These are phyloP conservation scores for Myotis yumanensis DNA, from an alignment of 2,113 vertebrate species.

Conservation along the genomic window DNA sequence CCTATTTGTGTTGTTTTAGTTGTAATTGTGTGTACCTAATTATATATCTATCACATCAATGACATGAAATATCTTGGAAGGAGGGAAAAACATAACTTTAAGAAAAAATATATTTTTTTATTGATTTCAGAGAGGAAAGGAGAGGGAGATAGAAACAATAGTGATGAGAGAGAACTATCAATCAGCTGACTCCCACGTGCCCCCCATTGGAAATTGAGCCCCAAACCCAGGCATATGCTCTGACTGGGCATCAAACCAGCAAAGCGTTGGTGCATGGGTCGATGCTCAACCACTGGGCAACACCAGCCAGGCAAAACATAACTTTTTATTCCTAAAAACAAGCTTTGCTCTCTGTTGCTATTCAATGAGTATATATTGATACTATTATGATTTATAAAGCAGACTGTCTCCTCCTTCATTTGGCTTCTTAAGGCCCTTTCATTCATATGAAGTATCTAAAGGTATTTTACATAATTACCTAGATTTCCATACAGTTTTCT, in stretches of 20 bases:
- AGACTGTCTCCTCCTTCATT: not conserved
- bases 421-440: not conserved
- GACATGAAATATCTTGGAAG: constrained; percentile 22
- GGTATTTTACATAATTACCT: constrained; percentile 27
- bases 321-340: not conserved
- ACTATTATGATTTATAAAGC: not conserved
- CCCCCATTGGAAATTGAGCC: too few relatives aligned
- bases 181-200: too few relatives aligned
- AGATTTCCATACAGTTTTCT: not conserved
- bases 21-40: constrained; percentile 11
- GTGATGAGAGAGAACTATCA: too few relatives aligned
- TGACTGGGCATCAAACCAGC: too few relatives aligned
- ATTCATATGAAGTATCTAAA: not conserved
- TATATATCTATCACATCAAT: not conserved
- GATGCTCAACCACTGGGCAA: too few relatives aligned
- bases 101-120: too few relatives aligned
- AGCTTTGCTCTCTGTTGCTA: not conserved
- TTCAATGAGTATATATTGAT: not conserved
- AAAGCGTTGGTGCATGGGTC: too few relatives aligned
- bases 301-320: not conserved
- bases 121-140: too few relatives aligned
- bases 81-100: not conserved
- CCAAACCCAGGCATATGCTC: too few relatives aligned
- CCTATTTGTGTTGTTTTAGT: not conserved
- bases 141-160: too few relatives aligned